These are phyloP conservation scores for Pseudonaja textilis DNA, from an alignment of 2,113 vertebrate genomes.

Conservation along the genomic window DNA sequence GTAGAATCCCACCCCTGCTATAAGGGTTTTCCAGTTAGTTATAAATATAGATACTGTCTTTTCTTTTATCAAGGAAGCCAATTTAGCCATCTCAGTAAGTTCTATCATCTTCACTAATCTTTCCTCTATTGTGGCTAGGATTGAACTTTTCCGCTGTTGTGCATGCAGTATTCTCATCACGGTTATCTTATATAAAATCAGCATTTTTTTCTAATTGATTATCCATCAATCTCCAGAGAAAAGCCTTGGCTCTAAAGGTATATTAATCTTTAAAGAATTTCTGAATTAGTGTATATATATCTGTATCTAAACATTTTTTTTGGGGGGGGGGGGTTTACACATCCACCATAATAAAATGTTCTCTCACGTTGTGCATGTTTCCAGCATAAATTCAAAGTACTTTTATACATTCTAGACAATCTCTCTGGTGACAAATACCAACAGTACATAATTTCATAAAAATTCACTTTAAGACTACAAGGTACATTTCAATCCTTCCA, in stretches of 20 bases:
- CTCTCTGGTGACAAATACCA: neutral
- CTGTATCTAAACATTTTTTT: too few relatives aligned
- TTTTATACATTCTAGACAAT: neutral
- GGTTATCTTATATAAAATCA: too few relatives aligned
- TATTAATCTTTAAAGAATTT: too few relatives aligned
- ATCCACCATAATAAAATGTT: neutral
- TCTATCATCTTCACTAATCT: neutral
- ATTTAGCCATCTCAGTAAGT: neutral
- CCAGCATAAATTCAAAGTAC: neutral
- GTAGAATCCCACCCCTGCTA: too few relatives aligned
- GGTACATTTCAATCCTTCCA: neutral
- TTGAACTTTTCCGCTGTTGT: neutral
- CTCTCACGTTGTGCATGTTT: neutral
- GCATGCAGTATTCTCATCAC: too few relatives aligned
- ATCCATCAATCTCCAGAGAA: too few relatives aligned
- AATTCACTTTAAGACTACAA: neutral
- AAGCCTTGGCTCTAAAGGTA: too few relatives aligned
- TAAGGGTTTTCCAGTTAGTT: neutral
- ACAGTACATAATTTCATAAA: neutral
- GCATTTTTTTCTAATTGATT: too few relatives aligned
- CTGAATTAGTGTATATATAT: too few relatives aligned
- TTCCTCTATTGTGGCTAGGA: neutral
- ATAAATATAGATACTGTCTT: neutral
- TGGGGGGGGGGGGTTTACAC: neutral
- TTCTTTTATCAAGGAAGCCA: neutral